A percentile compares a stretch with the other conserved stretches of the same genome.
Conservation (phyloP, 2,888 invertebrate genomes). For the Andrena marginata region DNA sequence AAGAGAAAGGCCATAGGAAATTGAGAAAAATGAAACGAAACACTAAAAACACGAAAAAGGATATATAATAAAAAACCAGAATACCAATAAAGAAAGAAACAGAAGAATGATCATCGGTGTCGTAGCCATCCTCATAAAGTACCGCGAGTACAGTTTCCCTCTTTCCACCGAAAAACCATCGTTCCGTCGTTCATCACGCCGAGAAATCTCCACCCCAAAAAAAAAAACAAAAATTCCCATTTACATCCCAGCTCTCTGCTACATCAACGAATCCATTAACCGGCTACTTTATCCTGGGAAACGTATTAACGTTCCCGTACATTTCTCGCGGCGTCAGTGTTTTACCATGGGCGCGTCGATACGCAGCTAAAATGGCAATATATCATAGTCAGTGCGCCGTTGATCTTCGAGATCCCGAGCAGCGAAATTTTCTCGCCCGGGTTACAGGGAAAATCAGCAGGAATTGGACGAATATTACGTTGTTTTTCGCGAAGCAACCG, state of each 20-base stretch:
- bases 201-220: neutral
- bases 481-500: neutral
- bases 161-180: too few species aligned
- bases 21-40: too few species aligned
- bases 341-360: neutral
- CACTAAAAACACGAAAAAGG: too few species aligned
- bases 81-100: too few species aligned
- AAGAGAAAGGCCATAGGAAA: too few species aligned
- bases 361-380: neutral
- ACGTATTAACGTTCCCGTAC: constrained; percentile 3
- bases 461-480: neutral
- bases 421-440: neutral
- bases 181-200: constrained; percentile 2
- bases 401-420: neutral
- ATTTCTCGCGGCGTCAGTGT: neutral
- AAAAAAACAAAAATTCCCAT: constrained; percentile 13
- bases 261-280: constrained; percentile 30
- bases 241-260: constrained; percentile 15
- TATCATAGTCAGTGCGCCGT: constrained; percentile 8
- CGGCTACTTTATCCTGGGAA: constrained; percentile 8
- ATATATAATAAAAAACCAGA: too few species aligned
- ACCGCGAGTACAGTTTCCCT: too few species aligned
- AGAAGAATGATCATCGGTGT: too few species aligned
- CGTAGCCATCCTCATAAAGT: too few species aligned
- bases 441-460: constrained; percentile 2